These are phyloP conservation scores for Nemotelus nigrinus DNA, from an alignment of 2,888 invertebrate genomes.

Conservation along the genomic window DNA sequence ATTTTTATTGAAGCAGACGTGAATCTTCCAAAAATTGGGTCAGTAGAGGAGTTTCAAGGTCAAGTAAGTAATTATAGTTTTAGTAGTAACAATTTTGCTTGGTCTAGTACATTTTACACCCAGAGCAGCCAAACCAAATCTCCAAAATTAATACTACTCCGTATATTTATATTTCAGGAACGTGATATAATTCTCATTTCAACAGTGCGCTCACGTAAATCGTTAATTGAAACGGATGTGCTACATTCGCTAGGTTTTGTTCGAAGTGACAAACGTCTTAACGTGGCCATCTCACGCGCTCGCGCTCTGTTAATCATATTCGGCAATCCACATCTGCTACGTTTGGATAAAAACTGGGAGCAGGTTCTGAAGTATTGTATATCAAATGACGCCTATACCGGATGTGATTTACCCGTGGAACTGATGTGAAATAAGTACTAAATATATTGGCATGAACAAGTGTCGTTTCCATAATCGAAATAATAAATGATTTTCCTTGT, in stretches of 20 bases:
- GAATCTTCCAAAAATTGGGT: slow-evolving; percentile 74
- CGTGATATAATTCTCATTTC: slow-evolving; percentile 76
- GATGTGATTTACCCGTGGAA: slow-evolving; percentile 71
- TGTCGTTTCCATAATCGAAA: too few species aligned
- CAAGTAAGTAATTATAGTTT: slow-evolving; percentile 68
- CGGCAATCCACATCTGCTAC: slow-evolving; percentile 82
- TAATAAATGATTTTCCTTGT: too few species aligned
- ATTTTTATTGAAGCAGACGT: slow-evolving; percentile 66
- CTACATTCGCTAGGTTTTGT: slow-evolving; percentile 77
- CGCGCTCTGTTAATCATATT: slow-evolving; percentile 78
- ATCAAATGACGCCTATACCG: slow-evolving; percentile 73
- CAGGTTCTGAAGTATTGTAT: slow-evolving; percentile 72
- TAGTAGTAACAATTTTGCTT: neutral
- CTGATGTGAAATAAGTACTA: neutral
- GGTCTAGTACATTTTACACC: neutral
- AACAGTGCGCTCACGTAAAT: slow-evolving; percentile 70
- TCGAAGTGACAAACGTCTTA: slow-evolving; percentile 80
- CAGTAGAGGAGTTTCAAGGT: slow-evolving; percentile 88
- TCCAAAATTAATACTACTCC: too few species aligned
- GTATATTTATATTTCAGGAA: slow-evolving; percentile 55
- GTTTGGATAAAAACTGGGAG: slow-evolving; percentile 75
- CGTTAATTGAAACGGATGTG: slow-evolving; percentile 64
- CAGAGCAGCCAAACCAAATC: too few species aligned
- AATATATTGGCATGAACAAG: too few species aligned
- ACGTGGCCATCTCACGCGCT: slow-evolving; percentile 89